Evolutionary conservation across 2,888 invertebrate species (phyloP), one percentile per base, ranked within the genome.

Genomic region (Drosophila formosana): DNA sequence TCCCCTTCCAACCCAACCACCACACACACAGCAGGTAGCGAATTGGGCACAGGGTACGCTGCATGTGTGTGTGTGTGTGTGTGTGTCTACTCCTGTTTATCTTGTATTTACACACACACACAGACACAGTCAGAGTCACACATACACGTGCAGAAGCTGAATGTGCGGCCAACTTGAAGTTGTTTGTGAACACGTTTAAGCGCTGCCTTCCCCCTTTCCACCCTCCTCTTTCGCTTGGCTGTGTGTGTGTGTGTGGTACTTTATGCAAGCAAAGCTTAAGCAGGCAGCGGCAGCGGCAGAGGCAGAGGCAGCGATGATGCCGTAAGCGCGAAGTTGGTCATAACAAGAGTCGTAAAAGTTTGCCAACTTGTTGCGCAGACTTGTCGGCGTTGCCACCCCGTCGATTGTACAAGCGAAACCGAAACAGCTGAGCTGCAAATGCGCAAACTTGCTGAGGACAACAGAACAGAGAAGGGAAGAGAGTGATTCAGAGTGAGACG

Each of bases 321-420:
- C 84, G 84, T 84, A 84, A 84, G 84, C 80, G 78, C 80, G 64
- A 84, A 86, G 88, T 87, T 86, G 90, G 84, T 80, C 84, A 84
- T 82, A 89, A 82, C 80, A 82, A 18, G 18, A 18, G 64, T 75
- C 69, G 73, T 80, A 70, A 75, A 85, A 80, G 85, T 84, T 84
- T 82, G 80, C 88, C 58, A 84, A 84, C 88, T 88, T 86, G 82
- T 80, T 80, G 74, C 80, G 78, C 81, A 83, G 84, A 75, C 74
- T 69, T 62, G 18, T 55, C 52, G 67, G 87, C 43, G 87, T 80
- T 86, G 87, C 83, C 81, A 80, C 74, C 75, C 30, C 41, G 39
- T 46, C 30, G 32, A 39, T 18, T 18, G 18, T 18, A 18, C 18
- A 18, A 18, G 18, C 34, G 39, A 11, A 34, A 37, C 5, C 7